A percentile compares a stretch with the other conserved stretches of the same genome.
Conservation (phyloP, 1,140 invertebrate genomes). For the Theocolax elegans region DNA sequence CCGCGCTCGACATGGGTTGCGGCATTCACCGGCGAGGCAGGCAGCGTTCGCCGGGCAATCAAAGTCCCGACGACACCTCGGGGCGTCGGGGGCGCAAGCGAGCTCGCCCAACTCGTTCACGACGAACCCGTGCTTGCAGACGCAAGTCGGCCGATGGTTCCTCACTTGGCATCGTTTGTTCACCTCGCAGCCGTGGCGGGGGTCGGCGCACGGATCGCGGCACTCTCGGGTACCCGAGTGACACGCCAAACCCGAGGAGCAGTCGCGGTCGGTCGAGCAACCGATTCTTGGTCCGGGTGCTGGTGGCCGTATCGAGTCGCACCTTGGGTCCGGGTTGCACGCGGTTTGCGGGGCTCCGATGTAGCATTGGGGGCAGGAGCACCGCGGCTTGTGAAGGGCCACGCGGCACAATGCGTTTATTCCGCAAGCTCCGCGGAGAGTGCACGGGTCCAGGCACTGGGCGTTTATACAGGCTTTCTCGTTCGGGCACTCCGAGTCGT, state of each 20-base stretch:
- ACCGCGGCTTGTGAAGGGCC: slow-evolving; percentile 83
- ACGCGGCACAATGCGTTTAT: slow-evolving; percentile 88
- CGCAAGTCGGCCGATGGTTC: slow-evolving; percentile 84
- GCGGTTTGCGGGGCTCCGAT: slow-evolving; percentile 80
- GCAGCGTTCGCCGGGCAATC: slow-evolving; percentile 88
- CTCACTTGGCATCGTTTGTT: slow-evolving; percentile 90
- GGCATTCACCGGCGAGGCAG: slow-evolving; percentile 83
- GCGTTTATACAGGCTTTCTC: slow-evolving; percentile 90
- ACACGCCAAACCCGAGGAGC: slow-evolving; percentile 81
- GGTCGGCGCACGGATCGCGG: slow-evolving; percentile 78
- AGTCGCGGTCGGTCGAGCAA: slow-evolving; percentile 78
- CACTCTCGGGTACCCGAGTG: slow-evolving; percentile 76
- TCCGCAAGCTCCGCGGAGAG: slow-evolving; percentile 86
- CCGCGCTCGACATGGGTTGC: slow-evolving; percentile 81
- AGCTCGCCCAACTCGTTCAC: slow-evolving; percentile 86
- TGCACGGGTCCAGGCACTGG: slow-evolving; percentile 90
- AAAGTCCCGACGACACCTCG: slow-evolving; percentile 81
- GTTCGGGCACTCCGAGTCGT: slow-evolving; percentile 88
- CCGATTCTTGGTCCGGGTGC: slow-evolving; percentile 64
- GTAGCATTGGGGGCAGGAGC: slow-evolving; percentile 88
- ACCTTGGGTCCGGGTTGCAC: slow-evolving; percentile 82
- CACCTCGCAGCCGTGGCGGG: slow-evolving; percentile 74
- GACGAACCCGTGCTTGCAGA: slow-evolving; percentile 88
- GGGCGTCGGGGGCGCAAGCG: slow-evolving; percentile 81
- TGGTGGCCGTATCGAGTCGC: slow-evolving; percentile 70